Percentiles rank a stretch among this genome's conserved stretches.
phyloP scores from a whole-genome alignment of 1,140 invertebrate genomes.

The Drusus annulatus region DNA sequence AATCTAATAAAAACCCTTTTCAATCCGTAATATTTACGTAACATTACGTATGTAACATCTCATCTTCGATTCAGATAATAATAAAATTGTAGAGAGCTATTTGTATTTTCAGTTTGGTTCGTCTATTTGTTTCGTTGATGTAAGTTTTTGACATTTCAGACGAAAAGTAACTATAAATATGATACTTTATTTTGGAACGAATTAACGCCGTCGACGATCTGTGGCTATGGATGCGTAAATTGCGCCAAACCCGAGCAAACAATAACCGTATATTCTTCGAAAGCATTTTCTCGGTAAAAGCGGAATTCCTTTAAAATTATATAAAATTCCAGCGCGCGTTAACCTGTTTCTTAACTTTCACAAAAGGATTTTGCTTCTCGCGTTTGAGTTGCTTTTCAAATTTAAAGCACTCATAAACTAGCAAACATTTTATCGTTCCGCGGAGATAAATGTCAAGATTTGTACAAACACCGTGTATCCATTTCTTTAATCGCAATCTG shows the following conservation, averaged over 20 bases:
- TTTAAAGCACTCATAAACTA: conserved; percentile 34
- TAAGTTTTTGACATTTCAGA: too few relatives aligned
- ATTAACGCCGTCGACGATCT: too few relatives aligned
- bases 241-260: not conserved
- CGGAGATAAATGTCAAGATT: conserved; percentile 25
- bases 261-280: conserved; percentile 1
- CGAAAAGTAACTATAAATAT: too few relatives aligned
- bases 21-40: too few relatives aligned
- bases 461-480: conserved; percentile 7
- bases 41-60: too few relatives aligned
- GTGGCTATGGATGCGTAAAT: not conserved
- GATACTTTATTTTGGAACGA: too few relatives aligned
- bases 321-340: conserved; percentile 4
- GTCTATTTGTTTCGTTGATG: too few relatives aligned
- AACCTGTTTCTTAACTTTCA: not conserved
- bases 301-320: not conserved
- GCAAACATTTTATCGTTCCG: not conserved
- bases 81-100: too few relatives aligned
- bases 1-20: too few relatives aligned
- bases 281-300: conserved; percentile 5
- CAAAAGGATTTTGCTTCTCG: not conserved
- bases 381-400: conserved; percentile 22
- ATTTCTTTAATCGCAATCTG: conserved; percentile 28
- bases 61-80: too few relatives aligned
- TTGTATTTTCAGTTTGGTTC: too few relatives aligned